A percentile compares a stretch with the other conserved stretches of the same genome.
Evolutionary conservation across 2,888 invertebrate genomes (phyloP).

Genomic region (Drosophila mimica): DNA sequence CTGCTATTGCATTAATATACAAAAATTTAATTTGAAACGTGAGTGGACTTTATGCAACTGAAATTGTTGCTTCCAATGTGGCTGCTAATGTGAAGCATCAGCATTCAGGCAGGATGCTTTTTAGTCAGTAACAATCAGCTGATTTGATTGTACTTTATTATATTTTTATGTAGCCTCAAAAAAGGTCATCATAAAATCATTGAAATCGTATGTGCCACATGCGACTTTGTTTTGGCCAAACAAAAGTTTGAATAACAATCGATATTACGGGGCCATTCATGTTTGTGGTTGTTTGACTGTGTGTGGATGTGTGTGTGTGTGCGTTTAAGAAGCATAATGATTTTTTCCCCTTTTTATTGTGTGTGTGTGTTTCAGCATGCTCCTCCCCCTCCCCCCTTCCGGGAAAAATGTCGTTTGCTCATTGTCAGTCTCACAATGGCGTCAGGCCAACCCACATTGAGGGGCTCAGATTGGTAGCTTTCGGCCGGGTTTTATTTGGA

Average conservation of each 20-base stretch:
- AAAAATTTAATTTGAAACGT: background rate
- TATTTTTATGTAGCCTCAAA: constrained; percentile 10
- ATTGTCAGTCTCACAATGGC: constrained; percentile 39
- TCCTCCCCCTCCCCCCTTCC: background rate
- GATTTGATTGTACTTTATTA: background rate
- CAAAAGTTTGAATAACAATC: constrained; percentile 60
- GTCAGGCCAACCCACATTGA: constrained; percentile 41
- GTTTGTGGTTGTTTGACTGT: constrained; percentile 1
- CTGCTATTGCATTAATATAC: background rate
- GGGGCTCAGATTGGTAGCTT: constrained; percentile 49
- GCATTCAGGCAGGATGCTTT: background rate
- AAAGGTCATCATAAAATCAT: constrained; percentile 46
- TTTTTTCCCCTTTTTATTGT: constrained; percentile 27
- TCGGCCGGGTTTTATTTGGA: background rate
- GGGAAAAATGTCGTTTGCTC: constrained; percentile 29
- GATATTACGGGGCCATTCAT: constrained; percentile 17
- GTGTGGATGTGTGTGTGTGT: constrained; percentile 14
- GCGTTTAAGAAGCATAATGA: constrained; percentile 24
- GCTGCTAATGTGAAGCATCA: background rate
- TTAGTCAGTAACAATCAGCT: constrained; percentile 13
- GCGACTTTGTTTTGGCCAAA: constrained; percentile 40
- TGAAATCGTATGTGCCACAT: constrained; percentile 33
- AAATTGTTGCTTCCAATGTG: background rate
- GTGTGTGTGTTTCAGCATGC: constrained; percentile 10
- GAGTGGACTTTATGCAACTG: background rate